Percentiles rank a stretch among this genome's conserved stretches.
phyloP scores from a whole-genome alignment of 2,113 vertebrate species.

The Trichomycterus rosablanca region DNA sequence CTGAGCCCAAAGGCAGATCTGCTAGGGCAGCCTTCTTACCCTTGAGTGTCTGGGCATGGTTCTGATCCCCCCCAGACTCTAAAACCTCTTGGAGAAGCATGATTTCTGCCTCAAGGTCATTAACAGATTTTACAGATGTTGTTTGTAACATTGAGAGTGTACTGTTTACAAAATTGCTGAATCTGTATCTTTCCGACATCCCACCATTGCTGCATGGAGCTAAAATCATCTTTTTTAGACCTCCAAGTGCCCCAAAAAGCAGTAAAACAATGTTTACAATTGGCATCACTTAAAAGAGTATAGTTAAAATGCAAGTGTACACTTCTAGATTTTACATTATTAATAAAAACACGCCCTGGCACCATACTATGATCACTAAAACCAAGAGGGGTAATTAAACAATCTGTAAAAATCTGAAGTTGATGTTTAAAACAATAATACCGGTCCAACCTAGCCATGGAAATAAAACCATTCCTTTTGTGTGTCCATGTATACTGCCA shows the following conservation, averaged over 20 bases:
- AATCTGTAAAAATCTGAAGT: neutral
- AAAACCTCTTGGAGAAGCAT: neutral
- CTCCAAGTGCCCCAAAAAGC: neutral
- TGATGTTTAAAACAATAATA: no score
- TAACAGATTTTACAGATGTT: neutral
- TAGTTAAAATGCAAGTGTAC: neutral
- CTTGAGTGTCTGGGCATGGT: no score
- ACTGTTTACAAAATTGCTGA: neutral
- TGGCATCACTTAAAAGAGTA: neutral
- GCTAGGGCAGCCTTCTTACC: neutral
- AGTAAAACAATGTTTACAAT: neutral
- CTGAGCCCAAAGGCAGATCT: neutral
- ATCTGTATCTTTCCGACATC: neutral
- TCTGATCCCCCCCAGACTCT: neutral
- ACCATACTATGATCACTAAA: neutral
- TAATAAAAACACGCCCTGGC: no score
- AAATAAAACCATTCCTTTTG: no score
- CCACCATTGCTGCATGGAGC: neutral
- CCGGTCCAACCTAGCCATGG: no score
- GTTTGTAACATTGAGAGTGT: neutral
- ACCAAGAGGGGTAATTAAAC: neutral
- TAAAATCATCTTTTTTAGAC: neutral
- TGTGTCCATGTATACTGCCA: no score
- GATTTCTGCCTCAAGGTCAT: neutral
- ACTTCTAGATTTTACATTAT: neutral